Base-by-base conservation (phyloP, 1,140 invertebrate genomes). In the Drosophila simulans region DNA sequence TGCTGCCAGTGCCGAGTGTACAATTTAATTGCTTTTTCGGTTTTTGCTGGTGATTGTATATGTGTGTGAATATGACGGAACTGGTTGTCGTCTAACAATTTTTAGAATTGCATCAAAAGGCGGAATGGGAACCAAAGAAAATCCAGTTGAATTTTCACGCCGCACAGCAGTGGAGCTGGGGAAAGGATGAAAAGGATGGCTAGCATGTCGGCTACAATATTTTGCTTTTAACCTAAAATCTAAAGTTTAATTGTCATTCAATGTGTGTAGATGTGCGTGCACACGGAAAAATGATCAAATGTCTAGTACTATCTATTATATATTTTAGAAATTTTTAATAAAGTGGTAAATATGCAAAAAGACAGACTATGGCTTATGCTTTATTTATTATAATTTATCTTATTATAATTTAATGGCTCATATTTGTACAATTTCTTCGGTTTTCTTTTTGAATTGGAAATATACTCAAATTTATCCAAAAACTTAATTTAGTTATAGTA, bases 1-100 rank as follows among this genome's bases (percentile, higher is more conserved):
- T 39, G 59, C 65, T 71, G 54, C 57, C 60, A 34, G 31, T 58
- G 76, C 65, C 82, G 77, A 83, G 72, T 89, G 80, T 84, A 78
- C 65, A 89, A 84, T 89, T 89, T 89, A 89, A 89, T 89, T 89
- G 84, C 84, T 84, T 89, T 86, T 89, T 80, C 52, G 64, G 84
- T 84, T 84, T 79, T 69, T 71, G 60, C 80, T 84, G 63, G 48
- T 12, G 20, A 66, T 52, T 68, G 58, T 73, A 39, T 51, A 73
- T 66, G 52, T 75, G 58, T 77, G 46, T 52, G 77, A 72, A 81
- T 79, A 78, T 83, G 71, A 79, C 79, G 78, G 85, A 88, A 88
- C 77, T 82, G 65, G 55, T 80, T 81, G 83, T 82, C 74, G 83
- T 68, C 83, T 78, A 85, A 52, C 79, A 77, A 86, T 77, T 66